Evolutionary conservation across 2,797 vertebrate species (phyloP).

Genomic region (Epinephelus coioides): DNA sequence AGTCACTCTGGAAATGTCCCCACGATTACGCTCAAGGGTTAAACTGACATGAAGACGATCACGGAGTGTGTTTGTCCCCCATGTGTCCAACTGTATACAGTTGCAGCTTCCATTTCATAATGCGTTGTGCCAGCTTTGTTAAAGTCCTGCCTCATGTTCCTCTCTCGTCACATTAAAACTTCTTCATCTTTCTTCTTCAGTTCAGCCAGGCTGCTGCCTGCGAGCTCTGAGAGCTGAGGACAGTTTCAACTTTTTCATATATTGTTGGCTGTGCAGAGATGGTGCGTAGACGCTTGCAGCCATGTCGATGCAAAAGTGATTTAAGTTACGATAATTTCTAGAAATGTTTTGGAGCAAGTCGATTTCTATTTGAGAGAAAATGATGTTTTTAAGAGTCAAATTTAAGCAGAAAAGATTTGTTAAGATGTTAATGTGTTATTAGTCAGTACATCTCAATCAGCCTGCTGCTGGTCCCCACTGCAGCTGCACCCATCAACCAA

Average conservation of each 20-base stretch:
- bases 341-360: background rate
- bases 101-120: background rate
- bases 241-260: background rate
- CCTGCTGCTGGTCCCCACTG: too few species aligned
- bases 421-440: too few species aligned
- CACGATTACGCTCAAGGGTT: conserved; percentile 29
- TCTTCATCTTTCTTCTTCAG: background rate
- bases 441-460: too few species aligned
- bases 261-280: too few species aligned
- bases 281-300: too few species aligned
- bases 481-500: too few species aligned
- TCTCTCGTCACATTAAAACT: too few species aligned
- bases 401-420: too few species aligned
- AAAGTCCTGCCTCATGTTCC: background rate
- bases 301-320: background rate
- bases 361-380: too few species aligned
- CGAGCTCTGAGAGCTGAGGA: background rate
- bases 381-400: too few species aligned
- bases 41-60: conserved; percentile 53
- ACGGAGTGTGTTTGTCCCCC: conserved; percentile 34
- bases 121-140: background rate
- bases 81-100: conserved; percentile 40
- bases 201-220: background rate
- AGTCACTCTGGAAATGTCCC: conserved; percentile 40
- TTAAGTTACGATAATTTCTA: background rate